A percentile compares a stretch with the other conserved stretches of the same genome.
These are phyloP conservation scores for Micropoecilia bifurca DNA, from an alignment of 2,797 vertebrate species.

Conservation along the genomic window DNA sequence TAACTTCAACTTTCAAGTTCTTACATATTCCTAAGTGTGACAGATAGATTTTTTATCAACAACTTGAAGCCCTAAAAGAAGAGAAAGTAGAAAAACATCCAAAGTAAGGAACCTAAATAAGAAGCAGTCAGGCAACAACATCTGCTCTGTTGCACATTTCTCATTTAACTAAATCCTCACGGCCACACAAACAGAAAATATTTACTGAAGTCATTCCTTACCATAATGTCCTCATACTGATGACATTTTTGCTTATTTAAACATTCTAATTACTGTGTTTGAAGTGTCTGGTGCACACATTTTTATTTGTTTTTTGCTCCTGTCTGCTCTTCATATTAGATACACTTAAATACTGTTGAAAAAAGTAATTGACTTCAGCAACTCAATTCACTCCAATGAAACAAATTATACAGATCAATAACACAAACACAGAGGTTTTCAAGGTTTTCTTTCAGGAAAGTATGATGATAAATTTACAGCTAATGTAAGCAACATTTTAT, in stretches of 20 bases:
- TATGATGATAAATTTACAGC: neutral
- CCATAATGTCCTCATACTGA: constrained; percentile 23
- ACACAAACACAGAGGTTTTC: neutral
- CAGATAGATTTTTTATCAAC: constrained; percentile 60
- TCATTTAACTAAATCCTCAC: constrained; percentile 42
- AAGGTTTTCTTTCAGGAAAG: neutral
- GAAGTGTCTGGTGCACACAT: constrained; percentile 30
- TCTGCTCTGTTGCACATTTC: constrained; percentile 45
- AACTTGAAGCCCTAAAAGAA: constrained; percentile 49
- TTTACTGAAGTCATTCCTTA: constrained; percentile 40
- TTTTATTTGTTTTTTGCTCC: constrained; percentile 8
- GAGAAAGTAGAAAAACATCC: constrained; percentile 36
- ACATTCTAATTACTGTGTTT: constrained; percentile 44
- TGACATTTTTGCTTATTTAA: constrained; percentile 46
- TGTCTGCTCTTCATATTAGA: neutral
- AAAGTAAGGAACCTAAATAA: constrained; percentile 46
- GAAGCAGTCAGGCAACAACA: constrained; percentile 42
- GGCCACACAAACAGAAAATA: constrained; percentile 40
- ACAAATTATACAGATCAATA: neutral
- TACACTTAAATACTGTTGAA: neutral
- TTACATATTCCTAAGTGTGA: constrained; percentile 54
- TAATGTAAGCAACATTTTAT: neutral
- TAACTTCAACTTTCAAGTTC: constrained; percentile 2
- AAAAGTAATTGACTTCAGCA: neutral
- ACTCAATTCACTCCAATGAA: neutral